Evolutionary conservation across 2,888 invertebrate species (phyloP).

Genomic region (Phaedon cochleariae): DNA sequence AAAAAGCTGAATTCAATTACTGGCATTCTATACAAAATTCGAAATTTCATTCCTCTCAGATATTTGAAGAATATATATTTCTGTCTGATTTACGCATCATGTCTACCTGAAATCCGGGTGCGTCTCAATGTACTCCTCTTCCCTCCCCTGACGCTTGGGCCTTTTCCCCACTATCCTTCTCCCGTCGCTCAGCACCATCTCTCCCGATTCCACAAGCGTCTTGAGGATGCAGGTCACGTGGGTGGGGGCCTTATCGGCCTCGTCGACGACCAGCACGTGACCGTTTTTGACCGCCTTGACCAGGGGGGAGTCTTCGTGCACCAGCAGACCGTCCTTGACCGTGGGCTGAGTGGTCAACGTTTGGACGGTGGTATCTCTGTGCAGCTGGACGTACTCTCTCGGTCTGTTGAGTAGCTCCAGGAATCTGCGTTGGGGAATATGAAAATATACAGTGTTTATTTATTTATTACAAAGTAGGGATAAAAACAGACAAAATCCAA

Average conservation of each 20-base stretch:
- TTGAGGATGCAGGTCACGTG: constrained; percentile 97
- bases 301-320: constrained; percentile 93
- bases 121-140: constrained; percentile 59
- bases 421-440: constrained; percentile 55
- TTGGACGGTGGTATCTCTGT: constrained; percentile 95
- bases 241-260: constrained; percentile 97
- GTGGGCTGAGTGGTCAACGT: constrained; percentile 92
- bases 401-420: constrained; percentile 88
- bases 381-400: constrained; percentile 93
- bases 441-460: no score
- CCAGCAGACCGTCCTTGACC: constrained; percentile 85
- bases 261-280: constrained; percentile 92
- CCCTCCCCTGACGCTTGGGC: constrained; percentile 31
- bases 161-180: constrained; percentile 77
- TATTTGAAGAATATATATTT: no score
- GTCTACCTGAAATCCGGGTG: constrained; percentile 88
- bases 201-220: constrained; percentile 93
- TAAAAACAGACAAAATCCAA: no score
- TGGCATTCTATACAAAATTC: no score
- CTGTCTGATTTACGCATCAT: no score
- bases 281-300: constrained; percentile 91
- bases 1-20: no score
- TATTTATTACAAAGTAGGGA: no score
- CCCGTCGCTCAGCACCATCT: constrained; percentile 95
- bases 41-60: no score